Evolutionary conservation across 2,888 invertebrate genomes (phyloP), one percentile per base, ranked within the genome.

Genomic region (Cephus spinipes): DNA sequence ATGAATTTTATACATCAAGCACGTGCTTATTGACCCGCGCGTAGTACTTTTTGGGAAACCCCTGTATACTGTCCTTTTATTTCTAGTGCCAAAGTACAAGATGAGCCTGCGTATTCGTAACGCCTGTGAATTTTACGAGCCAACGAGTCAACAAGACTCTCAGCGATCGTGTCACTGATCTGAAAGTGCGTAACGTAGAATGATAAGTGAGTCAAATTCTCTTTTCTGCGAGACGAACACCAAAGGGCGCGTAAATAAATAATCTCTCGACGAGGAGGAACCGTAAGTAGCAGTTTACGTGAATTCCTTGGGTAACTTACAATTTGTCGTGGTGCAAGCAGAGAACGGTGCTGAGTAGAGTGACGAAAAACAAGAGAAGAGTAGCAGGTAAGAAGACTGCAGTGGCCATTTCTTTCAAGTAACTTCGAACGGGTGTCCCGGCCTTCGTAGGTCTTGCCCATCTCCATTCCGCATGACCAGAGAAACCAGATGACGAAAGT

Each of bases 291-390:
- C 40, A 40, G 40, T 4, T 40, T 40, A 9, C 69, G 69, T 6
- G 69, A 69, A 30, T 69, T n/a, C n/a, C 40, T 15, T 15, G 12
- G 40, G 15, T 6, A 87, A 95, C 96, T 96, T 91, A 96, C 96
- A 95, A 93, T 88, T 95, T 94, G 82, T 95, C 95, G 86, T 96
- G 95, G 83, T 96, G 95, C 83, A 96, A 94, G 90, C 96, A 97
- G 15, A 97, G 92, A 0, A 96, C 94, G 3, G 95, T 94, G 0
- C 96, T 95, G 3, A 97, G 90, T 11, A 95, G 92, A 4, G 95
- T 93, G 1, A 95, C 93, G 1, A 96, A 91, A 31, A 96, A 88
- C 73, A 96, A 91, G 88, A 97, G 92, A 73, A 96, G 92, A 77
- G 95, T 90, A 82, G 95, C 92, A 0, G 97, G 96, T 23, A 95